phyloP scores from a whole-genome alignment of 2,888 invertebrate species.

The Meganola albula region DNA sequence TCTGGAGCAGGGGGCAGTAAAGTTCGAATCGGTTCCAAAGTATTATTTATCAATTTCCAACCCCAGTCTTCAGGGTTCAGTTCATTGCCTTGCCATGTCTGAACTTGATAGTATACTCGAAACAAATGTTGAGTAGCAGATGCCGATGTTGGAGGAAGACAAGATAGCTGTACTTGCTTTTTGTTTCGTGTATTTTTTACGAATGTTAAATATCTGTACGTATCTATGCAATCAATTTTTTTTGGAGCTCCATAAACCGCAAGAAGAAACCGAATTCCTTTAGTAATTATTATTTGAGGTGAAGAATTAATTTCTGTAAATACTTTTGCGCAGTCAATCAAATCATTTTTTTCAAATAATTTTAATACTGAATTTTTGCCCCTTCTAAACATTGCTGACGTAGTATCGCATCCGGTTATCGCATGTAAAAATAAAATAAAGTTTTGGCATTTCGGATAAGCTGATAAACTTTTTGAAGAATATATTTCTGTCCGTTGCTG shows the following conservation, averaged over 20 bases:
- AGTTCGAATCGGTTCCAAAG: slow-evolving; percentile 16
- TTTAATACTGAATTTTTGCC: slow-evolving; percentile 6
- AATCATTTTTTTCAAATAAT: slow-evolving; percentile 9
- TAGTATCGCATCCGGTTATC: slow-evolving; percentile 12
- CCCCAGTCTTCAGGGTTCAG: no score
- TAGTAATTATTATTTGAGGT: background rate
- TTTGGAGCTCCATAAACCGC: slow-evolving; percentile 1
- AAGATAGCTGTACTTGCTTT: slow-evolving; percentile 11
- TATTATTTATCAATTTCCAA: slow-evolving; percentile 26
- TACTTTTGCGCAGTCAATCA: slow-evolving; percentile 3
- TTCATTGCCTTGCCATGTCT: slow-evolving; percentile 19
- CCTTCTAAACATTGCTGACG: slow-evolving; percentile 12
- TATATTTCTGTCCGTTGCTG: slow-evolving; percentile 11
- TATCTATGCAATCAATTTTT: slow-evolving; percentile 1
- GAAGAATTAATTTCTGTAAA: background rate
- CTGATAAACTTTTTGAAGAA: slow-evolving; percentile 15
- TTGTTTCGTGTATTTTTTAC: slow-evolving; percentile 19
- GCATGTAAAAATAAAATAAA: slow-evolving; percentile 13
- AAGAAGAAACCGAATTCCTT: background rate
- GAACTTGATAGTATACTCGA: slow-evolving; percentile 16
- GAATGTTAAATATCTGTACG: slow-evolving; percentile 4
- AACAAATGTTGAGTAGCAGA: slow-evolving; percentile 26
- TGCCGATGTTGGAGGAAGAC: slow-evolving; percentile 16
- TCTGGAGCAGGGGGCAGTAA: slow-evolving; percentile 22
- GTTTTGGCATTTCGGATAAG: slow-evolving; percentile 11